A percentile compares a stretch with the other conserved stretches of the same genome.
Conservation (phyloP, 2,888 invertebrate species). For the Ectemnius continuus region DNA sequence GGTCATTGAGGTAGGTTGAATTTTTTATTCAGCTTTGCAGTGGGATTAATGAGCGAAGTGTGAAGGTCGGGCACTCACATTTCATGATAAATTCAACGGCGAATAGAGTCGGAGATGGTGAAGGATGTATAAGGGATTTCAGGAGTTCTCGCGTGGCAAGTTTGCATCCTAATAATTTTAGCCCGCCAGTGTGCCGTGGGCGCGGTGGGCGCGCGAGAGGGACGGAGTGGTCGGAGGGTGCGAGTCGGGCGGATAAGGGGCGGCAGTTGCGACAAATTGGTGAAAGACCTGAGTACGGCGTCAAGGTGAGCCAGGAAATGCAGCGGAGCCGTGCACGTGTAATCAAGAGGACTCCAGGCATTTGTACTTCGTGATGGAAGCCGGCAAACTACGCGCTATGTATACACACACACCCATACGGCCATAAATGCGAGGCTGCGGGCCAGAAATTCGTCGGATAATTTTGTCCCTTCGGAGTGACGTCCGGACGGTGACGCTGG, state of each 20-base stretch:
- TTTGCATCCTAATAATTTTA: constrained; percentile 6
- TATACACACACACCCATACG: constrained; percentile 9
- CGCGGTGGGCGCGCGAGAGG: not conserved
- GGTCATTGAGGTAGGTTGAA: too few species aligned
- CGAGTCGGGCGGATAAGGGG: not conserved
- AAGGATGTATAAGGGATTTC: too few species aligned
- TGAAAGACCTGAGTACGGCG: constrained; percentile 37
- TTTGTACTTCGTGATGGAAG: constrained; percentile 47
- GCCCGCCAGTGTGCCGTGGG: not conserved
- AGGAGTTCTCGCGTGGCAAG: not conserved
- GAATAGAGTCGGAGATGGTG: too few species aligned
- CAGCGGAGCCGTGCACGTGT: constrained; percentile 41
- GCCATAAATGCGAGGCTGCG: constrained; percentile 40
- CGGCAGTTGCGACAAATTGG: constrained; percentile 25
- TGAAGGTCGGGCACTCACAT: too few species aligned
- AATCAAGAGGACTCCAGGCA: constrained; percentile 61
- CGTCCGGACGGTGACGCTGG: constrained; percentile 19
- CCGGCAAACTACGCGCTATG: constrained; percentile 39
- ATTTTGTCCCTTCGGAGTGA: constrained; percentile 55
- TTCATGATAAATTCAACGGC: too few species aligned
- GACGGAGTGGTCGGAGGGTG: constrained; percentile 1
- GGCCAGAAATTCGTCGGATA: constrained; percentile 58
- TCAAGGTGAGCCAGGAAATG: constrained; percentile 31
- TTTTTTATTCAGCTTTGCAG: too few species aligned
- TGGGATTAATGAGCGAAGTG: too few species aligned